These are phyloP conservation scores for Atherinosoma microstoma DNA, from an alignment of 2,797 vertebrate genomes.

Conservation along the genomic window DNA sequence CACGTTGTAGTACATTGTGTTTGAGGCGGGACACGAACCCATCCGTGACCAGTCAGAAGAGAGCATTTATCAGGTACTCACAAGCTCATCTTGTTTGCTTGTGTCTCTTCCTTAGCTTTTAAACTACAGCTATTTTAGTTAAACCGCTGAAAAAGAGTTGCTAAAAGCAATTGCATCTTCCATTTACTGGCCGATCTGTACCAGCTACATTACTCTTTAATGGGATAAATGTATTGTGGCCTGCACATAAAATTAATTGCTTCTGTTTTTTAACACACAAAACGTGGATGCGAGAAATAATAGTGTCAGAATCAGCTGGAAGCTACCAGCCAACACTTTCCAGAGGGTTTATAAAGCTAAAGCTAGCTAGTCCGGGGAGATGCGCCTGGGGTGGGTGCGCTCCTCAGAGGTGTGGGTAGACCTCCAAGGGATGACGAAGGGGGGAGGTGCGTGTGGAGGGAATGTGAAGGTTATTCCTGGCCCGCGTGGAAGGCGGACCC, in stretches of 20 bases:
- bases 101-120: slow-evolving; percentile 36
- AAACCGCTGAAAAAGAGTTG: slow-evolving; percentile 15
- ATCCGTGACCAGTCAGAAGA: slow-evolving; percentile 99
- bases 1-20: slow-evolving; percentile 99
- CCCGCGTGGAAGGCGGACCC: slow-evolving; percentile 60
- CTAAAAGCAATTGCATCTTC: slow-evolving; percentile 35
- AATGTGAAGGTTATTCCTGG: slow-evolving; percentile 75
- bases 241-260: slow-evolving; percentile 23
- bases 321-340: slow-evolving; percentile 41
- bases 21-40: slow-evolving; percentile 99
- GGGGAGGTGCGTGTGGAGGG: slow-evolving; percentile 27
- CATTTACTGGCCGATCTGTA: slow-evolving; percentile 12
- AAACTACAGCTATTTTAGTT: slow-evolving; percentile 18
- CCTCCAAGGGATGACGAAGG: slow-evolving; percentile 52
- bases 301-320: slow-evolving; percentile 28
- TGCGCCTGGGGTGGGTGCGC: slow-evolving; percentile 33
- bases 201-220: slow-evolving; percentile 33
- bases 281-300: slow-evolving; percentile 39
- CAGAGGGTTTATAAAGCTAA: slow-evolving; percentile 26
- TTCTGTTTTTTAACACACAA: slow-evolving; percentile 26
- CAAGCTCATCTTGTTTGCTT: slow-evolving; percentile 70
- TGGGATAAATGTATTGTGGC: slow-evolving; percentile 21
- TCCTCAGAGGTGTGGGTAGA: slow-evolving; percentile 50
- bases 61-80: slow-evolving; percentile 99
- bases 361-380: slow-evolving; percentile 39